A percentile compares a stretch with the other conserved stretches of the same genome.
Evolutionary conservation across 2,888 invertebrate genomes (phyloP).

Genomic region (Hermaeophaga mercurialis): DNA sequence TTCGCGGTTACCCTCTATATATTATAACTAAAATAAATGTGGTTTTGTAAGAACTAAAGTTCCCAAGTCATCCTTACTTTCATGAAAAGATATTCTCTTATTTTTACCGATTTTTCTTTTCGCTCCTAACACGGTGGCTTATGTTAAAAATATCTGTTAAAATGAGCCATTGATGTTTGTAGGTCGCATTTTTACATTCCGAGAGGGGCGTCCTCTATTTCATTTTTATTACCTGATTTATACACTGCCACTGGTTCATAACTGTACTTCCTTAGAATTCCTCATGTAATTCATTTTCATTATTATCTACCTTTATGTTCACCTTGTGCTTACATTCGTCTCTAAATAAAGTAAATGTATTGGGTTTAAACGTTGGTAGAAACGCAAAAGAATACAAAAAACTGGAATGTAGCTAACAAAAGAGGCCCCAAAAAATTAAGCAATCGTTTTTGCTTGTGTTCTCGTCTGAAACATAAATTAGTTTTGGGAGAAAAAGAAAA

Average conservation of each 20-base stretch:
- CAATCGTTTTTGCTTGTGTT: constrained; percentile 12
- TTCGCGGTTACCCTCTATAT: no score
- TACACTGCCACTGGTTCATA: neutral
- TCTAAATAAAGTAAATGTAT: constrained; percentile 16
- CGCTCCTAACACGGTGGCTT: no score
- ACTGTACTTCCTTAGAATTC: neutral
- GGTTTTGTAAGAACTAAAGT: no score
- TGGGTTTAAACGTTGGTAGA: constrained; percentile 13
- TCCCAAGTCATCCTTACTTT: no score
- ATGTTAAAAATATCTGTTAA: no score
- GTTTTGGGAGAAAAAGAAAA: constrained; percentile 12
- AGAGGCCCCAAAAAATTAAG: constrained; percentile 6
- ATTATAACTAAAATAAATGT: no score
- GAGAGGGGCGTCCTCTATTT: neutral
- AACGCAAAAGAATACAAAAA: constrained; percentile 14
- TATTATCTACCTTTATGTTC: neutral
- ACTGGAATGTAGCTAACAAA: constrained; percentile 5
- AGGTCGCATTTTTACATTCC: neutral
- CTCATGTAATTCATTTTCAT: neutral
- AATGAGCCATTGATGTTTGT: no score
- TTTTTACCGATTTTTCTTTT: no score
- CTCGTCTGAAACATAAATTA: constrained; percentile 15
- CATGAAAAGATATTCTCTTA: no score
- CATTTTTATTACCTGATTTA: neutral
- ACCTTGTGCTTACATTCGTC: neutral